Percentiles rank a stretch among this genome's conserved stretches.
phyloP scores from a whole-genome alignment of 2,113 vertebrate genomes.

The Sinocyclocheilus anophthalmus region DNA sequence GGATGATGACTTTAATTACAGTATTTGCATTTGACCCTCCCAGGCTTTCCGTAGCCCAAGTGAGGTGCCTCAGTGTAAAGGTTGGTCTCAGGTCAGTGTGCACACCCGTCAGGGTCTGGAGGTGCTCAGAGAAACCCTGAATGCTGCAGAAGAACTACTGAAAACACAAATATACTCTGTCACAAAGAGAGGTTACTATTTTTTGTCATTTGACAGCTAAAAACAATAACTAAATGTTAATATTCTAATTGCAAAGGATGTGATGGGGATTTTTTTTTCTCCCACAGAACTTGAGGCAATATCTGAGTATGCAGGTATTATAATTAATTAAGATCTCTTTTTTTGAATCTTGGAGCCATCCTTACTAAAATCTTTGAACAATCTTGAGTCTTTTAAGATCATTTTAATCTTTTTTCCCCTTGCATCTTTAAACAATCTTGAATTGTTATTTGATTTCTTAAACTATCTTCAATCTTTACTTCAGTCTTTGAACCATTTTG shows the following conservation, averaged over 20 bases:
- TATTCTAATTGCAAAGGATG: background rate
- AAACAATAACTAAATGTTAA: background rate
- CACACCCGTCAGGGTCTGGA: slow-evolving; percentile 40
- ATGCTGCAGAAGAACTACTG: slow-evolving; percentile 31
- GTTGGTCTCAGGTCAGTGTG: slow-evolving; percentile 38
- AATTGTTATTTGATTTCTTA: background rate
- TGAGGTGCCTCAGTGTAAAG: slow-evolving; percentile 24
- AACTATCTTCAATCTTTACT: background rate
- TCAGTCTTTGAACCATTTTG: background rate
- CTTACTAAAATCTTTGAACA: too few relatives aligned
- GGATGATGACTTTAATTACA: background rate
- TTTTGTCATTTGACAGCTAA: slow-evolving; percentile 3
- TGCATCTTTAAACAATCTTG: background rate
- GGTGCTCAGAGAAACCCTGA: slow-evolving; percentile 24
- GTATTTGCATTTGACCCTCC: background rate
- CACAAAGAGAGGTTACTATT: slow-evolving; percentile 41
- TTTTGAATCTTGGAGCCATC: background rate
- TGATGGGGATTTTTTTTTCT: background rate
- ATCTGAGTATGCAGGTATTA: slow-evolving; percentile 64
- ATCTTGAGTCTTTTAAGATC: background rate
- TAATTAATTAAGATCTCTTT: background rate
- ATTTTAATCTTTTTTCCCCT: background rate
- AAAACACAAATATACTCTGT: slow-evolving; percentile 28
- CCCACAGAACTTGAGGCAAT: slow-evolving; percentile 65
- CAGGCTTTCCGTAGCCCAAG: slow-evolving; percentile 35